phyloP scores from a whole-genome alignment of 1,140 invertebrate genomes.

The Drosophila malerkotliana region DNA sequence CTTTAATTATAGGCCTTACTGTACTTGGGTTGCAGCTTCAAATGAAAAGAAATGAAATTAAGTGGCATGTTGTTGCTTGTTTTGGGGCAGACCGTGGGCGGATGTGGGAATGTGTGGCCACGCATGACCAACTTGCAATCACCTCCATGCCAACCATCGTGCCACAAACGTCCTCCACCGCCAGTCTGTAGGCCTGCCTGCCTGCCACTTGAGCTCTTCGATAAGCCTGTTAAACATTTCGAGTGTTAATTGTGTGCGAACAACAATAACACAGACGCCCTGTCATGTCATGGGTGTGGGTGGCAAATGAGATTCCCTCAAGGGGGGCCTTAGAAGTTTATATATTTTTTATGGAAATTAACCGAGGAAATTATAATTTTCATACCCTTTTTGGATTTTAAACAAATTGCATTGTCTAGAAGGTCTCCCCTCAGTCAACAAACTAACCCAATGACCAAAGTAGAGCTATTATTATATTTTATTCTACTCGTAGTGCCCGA shows the following conservation, averaged over 20 bases:
- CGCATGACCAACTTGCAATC: constrained; percentile 49
- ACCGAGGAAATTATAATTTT: too few species aligned
- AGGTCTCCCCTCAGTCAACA: not conserved
- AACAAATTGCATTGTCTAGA: not conserved
- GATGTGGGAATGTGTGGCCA: constrained; percentile 33
- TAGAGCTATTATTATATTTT: too few species aligned
- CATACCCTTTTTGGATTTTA: too few species aligned
- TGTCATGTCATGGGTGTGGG: constrained; percentile 4
- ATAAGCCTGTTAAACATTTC: constrained; percentile 71
- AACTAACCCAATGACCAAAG: too few species aligned
- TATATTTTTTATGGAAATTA: too few species aligned
- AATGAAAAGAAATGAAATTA: constrained; percentile 77
- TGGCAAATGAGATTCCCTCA: not conserved
- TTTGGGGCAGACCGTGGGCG: constrained; percentile 2
- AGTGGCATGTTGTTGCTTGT: constrained; percentile 66
- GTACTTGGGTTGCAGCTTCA: constrained; percentile 36
- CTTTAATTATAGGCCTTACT: constrained; percentile 15
- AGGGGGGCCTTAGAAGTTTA: not conserved
- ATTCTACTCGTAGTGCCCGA: not conserved
- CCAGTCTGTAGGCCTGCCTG: not conserved
- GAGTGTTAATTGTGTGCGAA: constrained; percentile 76
- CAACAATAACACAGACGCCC: constrained; percentile 52
- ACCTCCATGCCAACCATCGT: constrained; percentile 2
- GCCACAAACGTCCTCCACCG: not conserved
- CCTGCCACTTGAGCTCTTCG: constrained; percentile 45